A percentile compares a stretch with the other conserved stretches of the same genome.
These are phyloP conservation scores for Apotomis turbidana DNA, from an alignment of 2,888 invertebrate species.

Conservation along the genomic window DNA sequence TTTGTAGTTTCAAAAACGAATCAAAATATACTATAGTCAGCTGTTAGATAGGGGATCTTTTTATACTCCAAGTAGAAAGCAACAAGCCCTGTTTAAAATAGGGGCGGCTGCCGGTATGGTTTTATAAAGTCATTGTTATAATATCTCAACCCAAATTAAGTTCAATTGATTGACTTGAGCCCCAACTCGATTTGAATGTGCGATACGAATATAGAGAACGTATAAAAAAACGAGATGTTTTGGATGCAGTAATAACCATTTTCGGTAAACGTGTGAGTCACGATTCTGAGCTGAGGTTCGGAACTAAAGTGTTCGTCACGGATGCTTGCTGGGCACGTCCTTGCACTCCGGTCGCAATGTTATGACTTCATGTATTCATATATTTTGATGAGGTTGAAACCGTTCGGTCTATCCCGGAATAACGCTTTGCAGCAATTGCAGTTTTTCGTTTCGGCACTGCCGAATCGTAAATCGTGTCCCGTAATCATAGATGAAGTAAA, in stretches of 20 bases:
- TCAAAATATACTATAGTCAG: background rate
- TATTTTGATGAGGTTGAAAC: background rate
- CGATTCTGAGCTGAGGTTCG: background rate
- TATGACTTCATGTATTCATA: background rate
- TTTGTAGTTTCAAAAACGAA: background rate
- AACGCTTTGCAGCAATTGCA: too few relatives aligned
- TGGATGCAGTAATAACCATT: slow-evolving; percentile 9
- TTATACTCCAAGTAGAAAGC: background rate
- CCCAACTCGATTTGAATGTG: background rate
- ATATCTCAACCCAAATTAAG: background rate
- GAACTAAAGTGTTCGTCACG: background rate
- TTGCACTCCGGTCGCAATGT: background rate
- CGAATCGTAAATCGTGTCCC: too few relatives aligned
- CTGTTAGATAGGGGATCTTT: background rate
- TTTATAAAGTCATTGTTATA: background rate
- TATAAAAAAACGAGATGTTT: background rate
- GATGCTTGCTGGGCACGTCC: background rate
- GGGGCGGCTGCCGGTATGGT: background rate
- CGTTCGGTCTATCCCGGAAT: too few relatives aligned
- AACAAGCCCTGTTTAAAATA: background rate
- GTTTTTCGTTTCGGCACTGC: too few relatives aligned
- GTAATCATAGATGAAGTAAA: too few relatives aligned
- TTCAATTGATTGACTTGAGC: background rate
- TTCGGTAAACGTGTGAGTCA: slow-evolving; percentile 9
- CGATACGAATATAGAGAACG: background rate